Conservation (phyloP, 2,797 vertebrate species). For the Platalea minor region DNA sequence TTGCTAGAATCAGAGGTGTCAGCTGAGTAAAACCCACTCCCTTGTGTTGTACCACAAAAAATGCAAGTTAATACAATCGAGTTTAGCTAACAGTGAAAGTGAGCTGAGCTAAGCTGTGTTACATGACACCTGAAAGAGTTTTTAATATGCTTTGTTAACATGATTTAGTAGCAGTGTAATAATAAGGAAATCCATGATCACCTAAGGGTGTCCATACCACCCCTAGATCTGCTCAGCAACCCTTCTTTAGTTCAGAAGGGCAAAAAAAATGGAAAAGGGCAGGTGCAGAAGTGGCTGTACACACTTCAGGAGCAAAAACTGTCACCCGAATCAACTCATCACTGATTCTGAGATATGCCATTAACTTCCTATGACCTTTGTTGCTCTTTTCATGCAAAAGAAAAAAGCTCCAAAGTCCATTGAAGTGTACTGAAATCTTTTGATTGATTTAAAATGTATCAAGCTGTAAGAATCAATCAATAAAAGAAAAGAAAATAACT, state of each 20-base stretch:
- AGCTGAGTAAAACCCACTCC: not conserved
- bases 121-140: not conserved
- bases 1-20: not conserved
- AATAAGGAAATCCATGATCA: not conserved
- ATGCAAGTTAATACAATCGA: not conserved
- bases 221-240: not conserved
- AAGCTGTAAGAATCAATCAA: not conserved
- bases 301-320: not conserved
- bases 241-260: not conserved
- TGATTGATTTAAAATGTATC: not conserved
- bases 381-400: not conserved
- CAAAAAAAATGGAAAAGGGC: not conserved
- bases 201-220: not conserved
- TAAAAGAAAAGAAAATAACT: not conserved
- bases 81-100: not conserved
- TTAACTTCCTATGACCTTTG: not conserved
- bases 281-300: not conserved
- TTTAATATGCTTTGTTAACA: not conserved
- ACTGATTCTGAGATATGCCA: not conserved
- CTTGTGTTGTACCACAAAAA: not conserved
- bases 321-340: not conserved
- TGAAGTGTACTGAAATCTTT: not conserved
- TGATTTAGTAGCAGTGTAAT: not conserved
- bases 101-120: not conserved
- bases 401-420: not conserved